These are phyloP conservation scores for Vulpes lagopus DNA, from an alignment of 2,113 vertebrate genomes.

Conservation along the genomic window DNA sequence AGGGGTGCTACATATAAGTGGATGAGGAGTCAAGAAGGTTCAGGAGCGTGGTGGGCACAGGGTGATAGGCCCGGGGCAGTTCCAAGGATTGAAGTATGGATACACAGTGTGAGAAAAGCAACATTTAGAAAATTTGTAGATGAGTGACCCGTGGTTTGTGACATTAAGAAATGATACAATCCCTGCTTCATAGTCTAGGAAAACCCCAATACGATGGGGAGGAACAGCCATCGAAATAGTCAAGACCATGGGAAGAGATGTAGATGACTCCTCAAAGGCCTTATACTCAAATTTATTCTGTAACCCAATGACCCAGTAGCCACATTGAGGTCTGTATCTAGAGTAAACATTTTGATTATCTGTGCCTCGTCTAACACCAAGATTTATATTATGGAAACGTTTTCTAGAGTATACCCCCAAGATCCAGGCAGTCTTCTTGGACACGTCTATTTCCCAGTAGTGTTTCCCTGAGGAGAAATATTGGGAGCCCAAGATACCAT, in stretches of 20 bases:
- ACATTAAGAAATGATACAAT: conserved; percentile 67
- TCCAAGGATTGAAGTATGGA: conserved; percentile 65
- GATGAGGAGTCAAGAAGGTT: neutral
- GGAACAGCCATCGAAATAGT: neutral
- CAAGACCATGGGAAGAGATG: neutral
- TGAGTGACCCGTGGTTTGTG: conserved; percentile 63
- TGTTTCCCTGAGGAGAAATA: conserved; percentile 75
- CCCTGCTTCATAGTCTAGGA: conserved; percentile 50
- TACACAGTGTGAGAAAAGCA: neutral
- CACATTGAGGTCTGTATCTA: conserved; percentile 33
- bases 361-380: neutral
- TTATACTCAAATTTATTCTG: neutral
- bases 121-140: conserved; percentile 61
- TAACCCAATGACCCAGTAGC: conserved; percentile 63
- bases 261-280: conserved; percentile 46
- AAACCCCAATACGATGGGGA: neutral
- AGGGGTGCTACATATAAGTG: neutral
- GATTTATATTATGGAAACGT: neutral
- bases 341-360: neutral
- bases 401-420: conserved; percentile 59
- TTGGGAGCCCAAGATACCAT: conserved; percentile 54
- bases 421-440: conserved; percentile 68
- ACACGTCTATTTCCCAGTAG: conserved; percentile 78
- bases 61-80: conserved; percentile 9
- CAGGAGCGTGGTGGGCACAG: conserved; percentile 34